Percentiles rank a stretch among this genome's conserved stretches.
These are phyloP conservation scores for Phenganax marumi DNA, from an alignment of 92 coral and sea anemone genomes.

Conservation along the genomic window DNA sequence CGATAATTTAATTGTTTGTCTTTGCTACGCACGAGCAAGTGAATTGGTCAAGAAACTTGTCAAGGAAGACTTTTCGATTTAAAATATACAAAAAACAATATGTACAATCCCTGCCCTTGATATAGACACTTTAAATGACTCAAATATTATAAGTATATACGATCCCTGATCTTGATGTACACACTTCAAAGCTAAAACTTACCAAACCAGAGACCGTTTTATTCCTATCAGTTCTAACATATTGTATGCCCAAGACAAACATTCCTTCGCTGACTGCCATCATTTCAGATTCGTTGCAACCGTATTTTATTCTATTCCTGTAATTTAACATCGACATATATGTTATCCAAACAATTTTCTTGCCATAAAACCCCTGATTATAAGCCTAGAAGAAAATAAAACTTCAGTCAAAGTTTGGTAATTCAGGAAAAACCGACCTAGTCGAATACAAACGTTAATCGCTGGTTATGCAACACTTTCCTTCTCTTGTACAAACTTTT, in stretches of 20 bases:
- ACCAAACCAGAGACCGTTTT: slow-evolving; percentile 34
- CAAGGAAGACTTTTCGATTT: not conserved
- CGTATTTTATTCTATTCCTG: not conserved
- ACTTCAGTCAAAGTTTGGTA: too few species aligned
- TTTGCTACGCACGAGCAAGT: too few species aligned
- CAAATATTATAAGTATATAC: too few species aligned
- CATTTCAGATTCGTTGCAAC: slow-evolving; percentile 19
- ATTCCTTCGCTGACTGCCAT: slow-evolving; percentile 22
- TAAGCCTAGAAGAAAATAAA: too few species aligned
- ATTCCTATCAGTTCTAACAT: slow-evolving; percentile 7
- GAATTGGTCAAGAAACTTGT: too few species aligned
- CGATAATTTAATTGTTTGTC: too few species aligned
- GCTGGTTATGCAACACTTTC: too few species aligned
- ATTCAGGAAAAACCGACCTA: not conserved
- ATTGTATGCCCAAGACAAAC: slow-evolving; percentile 3
- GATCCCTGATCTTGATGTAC: too few species aligned
- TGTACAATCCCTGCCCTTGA: too few species aligned
- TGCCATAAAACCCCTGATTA: slow-evolving; percentile 24
- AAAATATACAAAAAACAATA: not conserved
- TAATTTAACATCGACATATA: not conserved
- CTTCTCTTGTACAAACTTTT: too few species aligned
- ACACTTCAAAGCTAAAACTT: too few species aligned
- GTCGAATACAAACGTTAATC: not conserved
- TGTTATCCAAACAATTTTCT: slow-evolving; percentile 22
- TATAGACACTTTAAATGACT: too few species aligned